Evolutionary conservation across 2,888 invertebrate genomes (phyloP).

Genomic region (Merodon equestris): DNA sequence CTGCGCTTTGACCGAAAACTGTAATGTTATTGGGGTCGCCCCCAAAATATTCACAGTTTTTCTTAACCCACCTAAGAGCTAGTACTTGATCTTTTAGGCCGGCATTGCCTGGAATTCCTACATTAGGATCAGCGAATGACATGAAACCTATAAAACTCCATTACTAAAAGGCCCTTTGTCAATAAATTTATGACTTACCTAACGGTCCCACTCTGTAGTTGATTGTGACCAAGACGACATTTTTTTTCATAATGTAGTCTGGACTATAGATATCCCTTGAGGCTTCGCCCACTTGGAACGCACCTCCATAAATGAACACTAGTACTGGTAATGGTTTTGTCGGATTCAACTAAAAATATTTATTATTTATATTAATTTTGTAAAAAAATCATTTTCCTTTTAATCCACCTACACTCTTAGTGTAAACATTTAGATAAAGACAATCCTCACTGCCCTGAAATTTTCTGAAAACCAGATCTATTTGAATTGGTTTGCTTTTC

Average conservation of each 20-base stretch:
- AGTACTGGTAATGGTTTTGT: conserved; percentile 77
- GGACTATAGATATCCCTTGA: conserved; percentile 78
- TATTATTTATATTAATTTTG: too few species aligned
- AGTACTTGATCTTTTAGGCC: conserved; percentile 80
- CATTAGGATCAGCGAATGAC: conserved; percentile 78
- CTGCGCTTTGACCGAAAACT: conserved; percentile 81
- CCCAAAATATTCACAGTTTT: conserved; percentile 79
- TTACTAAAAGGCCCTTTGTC: neutral
- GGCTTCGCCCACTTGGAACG: conserved; percentile 79
- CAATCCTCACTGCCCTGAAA: conserved; percentile 81
- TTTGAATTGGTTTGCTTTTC: conserved; percentile 76
- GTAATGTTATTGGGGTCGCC: conserved; percentile 80
- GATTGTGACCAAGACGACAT: conserved; percentile 79
- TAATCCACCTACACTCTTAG: conserved; percentile 73
- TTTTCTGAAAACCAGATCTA: conserved; percentile 75
- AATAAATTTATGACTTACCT: conserved; percentile 70
- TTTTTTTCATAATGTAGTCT: conserved; percentile 79
- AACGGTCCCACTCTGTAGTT: conserved; percentile 80
- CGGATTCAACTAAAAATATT: conserved; percentile 74
- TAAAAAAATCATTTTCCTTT: neutral
- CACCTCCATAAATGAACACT: conserved; percentile 81
- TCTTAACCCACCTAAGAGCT: conserved; percentile 80
- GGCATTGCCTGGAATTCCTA: conserved; percentile 80
- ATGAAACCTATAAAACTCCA: conserved; percentile 79
- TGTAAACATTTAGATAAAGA: conserved; percentile 80